A percentile compares a stretch with the other conserved stretches of the same genome.
Evolutionary conservation across 1,140 invertebrate species (phyloP).

Genomic region (Manduca sexta): DNA sequence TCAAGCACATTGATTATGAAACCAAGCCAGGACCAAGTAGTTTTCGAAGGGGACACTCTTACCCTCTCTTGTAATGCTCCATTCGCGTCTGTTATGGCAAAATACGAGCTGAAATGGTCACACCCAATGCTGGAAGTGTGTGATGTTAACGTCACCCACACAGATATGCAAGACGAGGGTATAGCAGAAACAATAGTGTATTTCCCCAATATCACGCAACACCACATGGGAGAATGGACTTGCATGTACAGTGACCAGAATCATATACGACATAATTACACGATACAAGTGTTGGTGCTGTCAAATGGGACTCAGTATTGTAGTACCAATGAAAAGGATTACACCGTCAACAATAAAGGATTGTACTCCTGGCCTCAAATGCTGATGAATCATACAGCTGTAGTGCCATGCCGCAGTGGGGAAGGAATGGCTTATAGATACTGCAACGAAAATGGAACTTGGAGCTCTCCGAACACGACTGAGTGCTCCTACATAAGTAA

Average conservation of each 20-base stretch:
- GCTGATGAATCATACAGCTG: conserved; percentile 51
- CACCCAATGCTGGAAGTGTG: conserved; percentile 67
- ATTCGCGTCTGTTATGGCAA: conserved; percentile 54
- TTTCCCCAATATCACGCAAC: conserved; percentile 51
- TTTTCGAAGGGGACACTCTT: conserved; percentile 90
- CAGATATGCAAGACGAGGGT: conserved; percentile 63
- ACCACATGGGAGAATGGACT: conserved; percentile 87
- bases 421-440: conserved; percentile 47
- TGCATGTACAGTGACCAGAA: conserved; percentile 74
- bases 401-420: conserved; percentile 49
- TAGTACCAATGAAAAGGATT: conserved; percentile 48
- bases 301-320: conserved; percentile 86
- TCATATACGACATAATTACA: conserved; percentile 49
- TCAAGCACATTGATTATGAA: conserved; percentile 74
- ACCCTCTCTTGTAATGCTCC: conserved; percentile 84
- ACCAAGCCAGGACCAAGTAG: conserved; percentile 76
- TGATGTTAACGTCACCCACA: conserved; percentile 68
- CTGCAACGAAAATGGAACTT: conserved; percentile 42
- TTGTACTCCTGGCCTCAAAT: conserved; percentile 59
- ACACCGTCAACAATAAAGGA: conserved; percentile 53
- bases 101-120: conserved; percentile 62
- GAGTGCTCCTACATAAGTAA: conserved; percentile 61
- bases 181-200: conserved; percentile 48
- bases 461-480: conserved; percentile 43
- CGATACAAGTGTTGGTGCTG: conserved; percentile 79